These are phyloP conservation scores for Apeltes quadracus DNA, from an alignment of 2,113 vertebrate species.

Conservation along the genomic window DNA sequence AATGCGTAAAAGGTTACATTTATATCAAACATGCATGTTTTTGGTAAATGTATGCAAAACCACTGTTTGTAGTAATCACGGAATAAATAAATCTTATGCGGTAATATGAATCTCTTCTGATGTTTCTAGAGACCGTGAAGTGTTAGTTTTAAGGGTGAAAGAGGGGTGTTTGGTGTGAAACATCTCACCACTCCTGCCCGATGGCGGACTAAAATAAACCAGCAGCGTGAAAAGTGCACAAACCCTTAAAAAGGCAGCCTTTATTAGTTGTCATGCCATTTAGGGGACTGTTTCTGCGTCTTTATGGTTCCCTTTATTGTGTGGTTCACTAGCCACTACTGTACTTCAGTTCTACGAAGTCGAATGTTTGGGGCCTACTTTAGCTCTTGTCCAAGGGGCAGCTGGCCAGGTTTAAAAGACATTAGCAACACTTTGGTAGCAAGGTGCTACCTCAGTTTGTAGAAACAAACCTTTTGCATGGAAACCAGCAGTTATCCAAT, in stretches of 20 bases:
- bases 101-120: background rate
- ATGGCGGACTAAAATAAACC: slow-evolving; percentile 27
- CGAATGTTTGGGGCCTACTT: background rate
- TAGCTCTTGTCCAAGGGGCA: background rate
- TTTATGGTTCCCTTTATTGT: background rate
- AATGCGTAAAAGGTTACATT: background rate
- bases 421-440: background rate
- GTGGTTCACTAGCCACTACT: background rate
- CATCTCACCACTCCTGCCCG: background rate
- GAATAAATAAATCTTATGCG: background rate
- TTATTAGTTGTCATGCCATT: too few species aligned
- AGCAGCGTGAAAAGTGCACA: background rate
- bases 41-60: background rate
- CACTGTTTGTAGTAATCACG: background rate
- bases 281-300: too few species aligned
- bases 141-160: slow-evolving; percentile 3
- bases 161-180: slow-evolving; percentile 24
- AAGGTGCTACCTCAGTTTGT: background rate
- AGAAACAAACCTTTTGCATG: background rate
- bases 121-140: background rate
- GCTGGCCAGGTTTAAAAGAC: background rate
- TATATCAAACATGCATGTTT: background rate
- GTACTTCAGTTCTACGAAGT: background rate
- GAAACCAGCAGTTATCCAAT: background rate
- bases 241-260: too few species aligned